Conservation (phyloP, 2,113 vertebrate species). For the Smithornis capensis region DNA sequence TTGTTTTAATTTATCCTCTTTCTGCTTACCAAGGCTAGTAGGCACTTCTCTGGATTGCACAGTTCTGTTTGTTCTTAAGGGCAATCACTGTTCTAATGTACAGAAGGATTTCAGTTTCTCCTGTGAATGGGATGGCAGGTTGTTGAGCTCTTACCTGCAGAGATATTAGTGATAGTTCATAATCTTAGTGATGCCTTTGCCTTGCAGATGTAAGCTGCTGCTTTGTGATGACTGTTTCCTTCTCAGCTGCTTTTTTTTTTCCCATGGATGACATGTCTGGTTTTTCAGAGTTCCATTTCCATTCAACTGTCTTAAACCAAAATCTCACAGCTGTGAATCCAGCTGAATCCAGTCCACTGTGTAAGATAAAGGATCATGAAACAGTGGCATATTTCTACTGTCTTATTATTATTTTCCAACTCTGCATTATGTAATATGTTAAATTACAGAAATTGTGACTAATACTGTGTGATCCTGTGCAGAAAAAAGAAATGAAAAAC, state of each 20-base stretch:
- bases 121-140: neutral
- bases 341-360: neutral
- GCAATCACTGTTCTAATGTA: neutral
- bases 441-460: neutral
- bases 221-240: neutral
- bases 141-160: neutral
- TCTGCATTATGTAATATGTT: neutral
- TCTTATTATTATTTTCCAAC: neutral
- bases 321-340: neutral
- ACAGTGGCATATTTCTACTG: neutral
- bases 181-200: neutral
- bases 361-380: neutral
- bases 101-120: neutral
- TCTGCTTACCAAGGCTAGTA: neutral
- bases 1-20: neutral
- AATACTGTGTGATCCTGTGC: neutral
- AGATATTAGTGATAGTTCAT: neutral
- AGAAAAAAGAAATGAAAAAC: neutral
- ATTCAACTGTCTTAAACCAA: neutral
- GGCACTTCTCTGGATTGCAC: neutral
- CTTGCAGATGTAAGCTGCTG: neutral
- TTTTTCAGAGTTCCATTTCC: neutral
- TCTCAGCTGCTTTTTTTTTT: neutral
- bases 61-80: neutral
- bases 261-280: neutral